A percentile compares a stretch with the other conserved stretches of the same genome.
phyloP scores from a whole-genome alignment of 2,113 vertebrate species.

The Emydura subglobosa region DNA sequence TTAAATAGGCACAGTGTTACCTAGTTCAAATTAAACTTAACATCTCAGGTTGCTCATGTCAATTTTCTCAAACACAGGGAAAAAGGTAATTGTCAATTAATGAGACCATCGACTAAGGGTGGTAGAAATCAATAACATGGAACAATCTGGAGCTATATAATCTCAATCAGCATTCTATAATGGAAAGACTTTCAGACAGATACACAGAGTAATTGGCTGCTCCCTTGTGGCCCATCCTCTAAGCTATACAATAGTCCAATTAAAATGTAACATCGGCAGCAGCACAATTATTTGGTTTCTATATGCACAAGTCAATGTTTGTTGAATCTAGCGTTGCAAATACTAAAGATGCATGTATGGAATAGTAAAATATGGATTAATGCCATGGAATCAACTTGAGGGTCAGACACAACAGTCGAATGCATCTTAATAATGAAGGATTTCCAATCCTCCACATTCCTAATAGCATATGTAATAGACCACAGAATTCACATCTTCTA shows the following conservation, averaged over 20 bases:
- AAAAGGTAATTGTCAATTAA: slow-evolving; percentile 86
- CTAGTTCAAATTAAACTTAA: slow-evolving; percentile 76
- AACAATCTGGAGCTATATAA: slow-evolving; percentile 74
- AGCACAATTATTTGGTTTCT: slow-evolving; percentile 68
- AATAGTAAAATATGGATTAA: slow-evolving; percentile 48
- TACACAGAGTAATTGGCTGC: slow-evolving; percentile 76
- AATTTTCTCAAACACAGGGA: slow-evolving; percentile 76
- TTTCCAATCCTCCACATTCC: not conserved
- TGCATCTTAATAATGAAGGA: slow-evolving; percentile 9
- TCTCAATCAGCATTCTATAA: slow-evolving; percentile 74
- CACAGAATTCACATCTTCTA: not conserved
- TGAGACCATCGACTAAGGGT: slow-evolving; percentile 65
- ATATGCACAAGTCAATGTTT: slow-evolving; percentile 57
- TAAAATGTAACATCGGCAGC: slow-evolving; percentile 74
- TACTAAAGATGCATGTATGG: not conserved
- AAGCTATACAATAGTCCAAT: slow-evolving; percentile 74
- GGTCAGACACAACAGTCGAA: not conserved
- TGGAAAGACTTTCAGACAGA: slow-evolving; percentile 69
- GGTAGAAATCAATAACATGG: slow-evolving; percentile 78
- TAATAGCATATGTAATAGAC: not conserved
- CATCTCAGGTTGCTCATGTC: slow-evolving; percentile 61
- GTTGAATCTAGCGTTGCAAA: slow-evolving; percentile 73
- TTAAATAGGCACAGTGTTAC: slow-evolving; percentile 71
- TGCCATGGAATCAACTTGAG: slow-evolving; percentile 16
- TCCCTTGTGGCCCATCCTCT: slow-evolving; percentile 70